Percentiles rank a stretch among this genome's conserved stretches.
phyloP scores from a whole-genome alignment of 1,140 invertebrate species.

The Drosophila suzukii region DNA sequence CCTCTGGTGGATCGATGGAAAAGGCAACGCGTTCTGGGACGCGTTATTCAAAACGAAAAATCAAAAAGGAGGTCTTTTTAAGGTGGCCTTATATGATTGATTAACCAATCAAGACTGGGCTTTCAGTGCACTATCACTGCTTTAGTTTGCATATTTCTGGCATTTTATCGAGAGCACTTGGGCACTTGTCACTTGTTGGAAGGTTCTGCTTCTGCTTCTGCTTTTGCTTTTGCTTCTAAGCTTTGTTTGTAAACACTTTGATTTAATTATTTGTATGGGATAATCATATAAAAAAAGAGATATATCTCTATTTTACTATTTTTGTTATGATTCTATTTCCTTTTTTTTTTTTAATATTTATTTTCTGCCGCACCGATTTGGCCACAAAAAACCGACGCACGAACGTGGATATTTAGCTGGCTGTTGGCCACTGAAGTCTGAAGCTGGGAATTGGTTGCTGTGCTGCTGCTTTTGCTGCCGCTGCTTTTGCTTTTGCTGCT shows the following conservation, averaged over 20 bases:
- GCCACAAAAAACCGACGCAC: constrained; percentile 75
- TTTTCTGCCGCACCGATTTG: constrained; percentile 59
- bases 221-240: background rate
- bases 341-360: constrained; percentile 1
- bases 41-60: constrained; percentile 41
- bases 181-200: constrained; percentile 52
- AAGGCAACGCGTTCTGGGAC: constrained; percentile 52
- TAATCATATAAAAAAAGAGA: constrained; percentile 58
- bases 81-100: constrained; percentile 4
- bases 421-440: constrained; percentile 75
- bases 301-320: constrained; percentile 52
- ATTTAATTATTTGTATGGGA: constrained; percentile 65
- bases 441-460: constrained; percentile 29
- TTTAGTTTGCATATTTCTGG: constrained; percentile 53
- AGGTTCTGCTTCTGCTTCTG: background rate
- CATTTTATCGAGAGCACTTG: constrained; percentile 59
- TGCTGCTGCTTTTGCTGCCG: constrained; percentile 22
- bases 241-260: constrained; percentile 25
- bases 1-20: constrained; percentile 36
- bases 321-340: constrained; percentile 27
- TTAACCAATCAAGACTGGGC: constrained; percentile 1
- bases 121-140: constrained; percentile 69
- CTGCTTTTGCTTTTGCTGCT: constrained; percentile 15
- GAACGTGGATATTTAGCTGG: constrained; percentile 75
- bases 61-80: constrained; percentile 18